These are phyloP conservation scores for Microchrysa polita DNA, from an alignment of 2,888 invertebrate species.

Conservation along the genomic window DNA sequence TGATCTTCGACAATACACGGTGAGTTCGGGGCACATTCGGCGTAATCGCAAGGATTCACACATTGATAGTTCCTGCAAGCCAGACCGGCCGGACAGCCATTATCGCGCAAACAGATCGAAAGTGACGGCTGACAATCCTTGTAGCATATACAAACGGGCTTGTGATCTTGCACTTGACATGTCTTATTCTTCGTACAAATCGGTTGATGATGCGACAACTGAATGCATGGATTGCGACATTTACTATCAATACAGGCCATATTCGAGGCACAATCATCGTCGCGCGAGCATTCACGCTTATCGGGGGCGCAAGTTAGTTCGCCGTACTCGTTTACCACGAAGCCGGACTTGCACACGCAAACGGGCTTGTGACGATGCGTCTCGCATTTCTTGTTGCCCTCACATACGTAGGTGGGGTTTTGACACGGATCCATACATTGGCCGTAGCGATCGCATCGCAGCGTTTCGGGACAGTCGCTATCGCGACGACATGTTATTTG, in stretches of 20 bases:
- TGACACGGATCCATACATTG: slow-evolving; percentile 85
- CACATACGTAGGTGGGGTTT: slow-evolving; percentile 75
- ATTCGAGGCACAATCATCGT: slow-evolving; percentile 86
- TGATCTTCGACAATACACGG: slow-evolving; percentile 95
- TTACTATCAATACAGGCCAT: slow-evolving; percentile 84
- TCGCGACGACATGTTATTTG: slow-evolving; percentile 72
- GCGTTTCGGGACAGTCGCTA: slow-evolving; percentile 77
- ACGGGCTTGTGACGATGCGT: slow-evolving; percentile 85
- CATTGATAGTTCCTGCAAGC: slow-evolving; percentile 90
- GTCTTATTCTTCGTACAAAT: slow-evolving; percentile 84
- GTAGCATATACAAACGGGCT: slow-evolving; percentile 85
- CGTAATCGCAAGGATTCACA: slow-evolving; percentile 87
- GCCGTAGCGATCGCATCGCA: slow-evolving; percentile 78
- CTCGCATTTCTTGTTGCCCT: slow-evolving; percentile 86
- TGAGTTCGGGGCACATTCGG: slow-evolving; percentile 83
- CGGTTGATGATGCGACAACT: slow-evolving; percentile 67
- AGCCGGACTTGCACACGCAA: slow-evolving; percentile 89
- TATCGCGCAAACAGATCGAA: slow-evolving; percentile 89
- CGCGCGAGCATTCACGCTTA: slow-evolving; percentile 79
- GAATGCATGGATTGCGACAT: slow-evolving; percentile 87
- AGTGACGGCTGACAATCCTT: slow-evolving; percentile 86
- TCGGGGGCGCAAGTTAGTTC: slow-evolving; percentile 88
- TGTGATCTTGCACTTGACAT: slow-evolving; percentile 89
- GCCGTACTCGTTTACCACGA: slow-evolving; percentile 86
- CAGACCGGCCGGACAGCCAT: slow-evolving; percentile 84